Conservation (phyloP, 2,888 invertebrate species). For the Timema cristinae region DNA sequence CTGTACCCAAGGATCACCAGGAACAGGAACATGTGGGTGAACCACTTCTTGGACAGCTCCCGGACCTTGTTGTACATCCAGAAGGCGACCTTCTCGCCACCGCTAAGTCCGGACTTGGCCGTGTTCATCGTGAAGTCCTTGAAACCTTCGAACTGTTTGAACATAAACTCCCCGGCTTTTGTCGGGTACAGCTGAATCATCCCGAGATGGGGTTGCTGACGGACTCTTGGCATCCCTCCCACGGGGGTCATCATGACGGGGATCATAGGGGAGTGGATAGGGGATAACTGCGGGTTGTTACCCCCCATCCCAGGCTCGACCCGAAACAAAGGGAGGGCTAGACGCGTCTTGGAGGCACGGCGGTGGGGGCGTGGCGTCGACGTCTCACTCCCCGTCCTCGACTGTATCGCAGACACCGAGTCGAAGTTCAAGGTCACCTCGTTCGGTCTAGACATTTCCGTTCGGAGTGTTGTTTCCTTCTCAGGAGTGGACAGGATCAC, state of each 20-base stretch:
- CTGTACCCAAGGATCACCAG: slow-evolving; percentile 74
- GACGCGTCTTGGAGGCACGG: slow-evolving; percentile 20
- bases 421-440: slow-evolving; percentile 18
- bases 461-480: no score
- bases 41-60: slow-evolving; percentile 76
- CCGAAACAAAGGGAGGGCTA: slow-evolving; percentile 26
- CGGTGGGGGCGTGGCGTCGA: slow-evolving; percentile 16
- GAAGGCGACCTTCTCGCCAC: slow-evolving; percentile 76
- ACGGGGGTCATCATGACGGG: slow-evolving; percentile 45
- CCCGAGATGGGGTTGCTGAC: slow-evolving; percentile 28
- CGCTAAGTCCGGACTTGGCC: slow-evolving; percentile 73
- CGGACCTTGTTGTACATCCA: slow-evolving; percentile 73
- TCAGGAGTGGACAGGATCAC: no score
- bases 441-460: slow-evolving; percentile 29
- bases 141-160: slow-evolving; percentile 71
- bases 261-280: slow-evolving; percentile 41
- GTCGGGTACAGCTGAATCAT: slow-evolving; percentile 51
- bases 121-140: slow-evolving; percentile 69
- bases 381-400: not conserved
- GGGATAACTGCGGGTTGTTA: slow-evolving; percentile 40
- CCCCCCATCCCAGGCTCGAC: slow-evolving; percentile 11
- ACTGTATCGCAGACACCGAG: not conserved
- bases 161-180: slow-evolving; percentile 73
- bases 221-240: slow-evolving; percentile 26
- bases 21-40: slow-evolving; percentile 82